Conservation (phyloP, 1,140 invertebrate species). For the Homalodisca vitripennis region DNA sequence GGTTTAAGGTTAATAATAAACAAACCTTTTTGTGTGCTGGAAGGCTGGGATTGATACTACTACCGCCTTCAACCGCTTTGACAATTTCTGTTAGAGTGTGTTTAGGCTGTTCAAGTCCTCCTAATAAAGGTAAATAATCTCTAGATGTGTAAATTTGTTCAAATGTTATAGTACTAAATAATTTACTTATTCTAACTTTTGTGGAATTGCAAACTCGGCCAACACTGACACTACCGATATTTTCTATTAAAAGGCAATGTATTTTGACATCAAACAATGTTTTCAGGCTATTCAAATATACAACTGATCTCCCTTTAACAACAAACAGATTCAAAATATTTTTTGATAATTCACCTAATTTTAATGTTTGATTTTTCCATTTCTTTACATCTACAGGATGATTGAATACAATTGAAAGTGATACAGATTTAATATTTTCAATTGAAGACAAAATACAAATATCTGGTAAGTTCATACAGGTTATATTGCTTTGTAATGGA, state of each 20-base stretch:
- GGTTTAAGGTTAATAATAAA: too few relatives aligned
- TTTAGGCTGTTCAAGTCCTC: conserved; percentile 14
- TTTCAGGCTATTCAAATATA: conserved; percentile 25
- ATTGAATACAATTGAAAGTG: conserved; percentile 29
- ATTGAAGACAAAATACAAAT: conserved; percentile 11
- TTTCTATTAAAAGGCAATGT: conserved; percentile 29
- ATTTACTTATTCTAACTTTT: conserved; percentile 28
- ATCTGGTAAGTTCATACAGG: not conserved
- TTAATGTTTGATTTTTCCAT: conserved; percentile 20
- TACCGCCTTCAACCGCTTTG: not conserved
- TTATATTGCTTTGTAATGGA: not conserved
- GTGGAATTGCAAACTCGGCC: conserved; percentile 25
- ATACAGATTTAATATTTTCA: conserved; percentile 23
- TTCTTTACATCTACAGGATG: conserved; percentile 9
- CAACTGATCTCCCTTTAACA: conserved; percentile 3
- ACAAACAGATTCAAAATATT: conserved; percentile 38
- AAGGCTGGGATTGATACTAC: not conserved
- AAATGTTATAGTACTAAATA: conserved; percentile 30
- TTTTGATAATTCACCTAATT: conserved; percentile 19
- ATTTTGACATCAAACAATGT: conserved; percentile 5
- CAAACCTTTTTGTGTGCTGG: conserved; percentile 2
- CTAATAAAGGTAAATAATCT: not conserved
- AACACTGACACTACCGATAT: conserved; percentile 25
- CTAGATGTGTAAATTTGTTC: conserved; percentile 11
- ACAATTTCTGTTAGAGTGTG: not conserved